phyloP scores from a whole-genome alignment of 2,113 vertebrate genomes.

The Coryphaenoides rupestris region DNA sequence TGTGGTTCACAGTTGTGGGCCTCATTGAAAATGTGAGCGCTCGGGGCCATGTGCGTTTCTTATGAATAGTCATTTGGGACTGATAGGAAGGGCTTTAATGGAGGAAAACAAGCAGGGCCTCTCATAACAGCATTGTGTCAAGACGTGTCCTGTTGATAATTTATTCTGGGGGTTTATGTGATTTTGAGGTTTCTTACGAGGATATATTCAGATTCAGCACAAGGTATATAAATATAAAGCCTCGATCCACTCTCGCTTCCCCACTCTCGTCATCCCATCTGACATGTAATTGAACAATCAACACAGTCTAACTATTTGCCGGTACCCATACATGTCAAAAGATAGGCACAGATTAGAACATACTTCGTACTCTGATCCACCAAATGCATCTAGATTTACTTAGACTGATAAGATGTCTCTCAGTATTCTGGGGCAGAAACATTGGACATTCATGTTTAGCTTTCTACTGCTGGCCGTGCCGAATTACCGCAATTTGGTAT shows the following conservation, averaged over 20 bases:
- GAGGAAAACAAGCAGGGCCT: conserved; percentile 31
- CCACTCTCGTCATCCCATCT: background rate
- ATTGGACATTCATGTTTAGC: conserved; percentile 59
- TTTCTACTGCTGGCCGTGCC: conserved; percentile 49
- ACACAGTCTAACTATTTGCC: too few species aligned
- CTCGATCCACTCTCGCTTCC: background rate
- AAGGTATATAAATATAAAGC: background rate
- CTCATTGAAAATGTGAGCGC: background rate
- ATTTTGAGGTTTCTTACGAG: conserved; percentile 5
- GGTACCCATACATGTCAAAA: too few species aligned
- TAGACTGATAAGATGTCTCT: conserved; percentile 61
- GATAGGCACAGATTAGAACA: too few species aligned
- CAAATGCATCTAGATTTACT: background rate
- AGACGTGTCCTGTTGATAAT: conserved; percentile 18
- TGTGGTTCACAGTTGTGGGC: conserved; percentile 17
- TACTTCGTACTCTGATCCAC: too few species aligned
- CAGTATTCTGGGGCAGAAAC: conserved; percentile 55
- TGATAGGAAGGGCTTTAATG: conserved; percentile 27
- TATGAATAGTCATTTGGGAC: conserved; percentile 50
- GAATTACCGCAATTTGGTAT: conserved; percentile 66
- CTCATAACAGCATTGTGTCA: conserved; percentile 58
- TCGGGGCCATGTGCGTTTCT: background rate
- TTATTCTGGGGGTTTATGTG: conserved; percentile 29
- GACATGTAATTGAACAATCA: background rate
- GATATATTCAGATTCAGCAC: conserved; percentile 25